Evolutionary conservation across 2,888 invertebrate genomes (phyloP).

Genomic region (Limulus polyphemus): DNA sequence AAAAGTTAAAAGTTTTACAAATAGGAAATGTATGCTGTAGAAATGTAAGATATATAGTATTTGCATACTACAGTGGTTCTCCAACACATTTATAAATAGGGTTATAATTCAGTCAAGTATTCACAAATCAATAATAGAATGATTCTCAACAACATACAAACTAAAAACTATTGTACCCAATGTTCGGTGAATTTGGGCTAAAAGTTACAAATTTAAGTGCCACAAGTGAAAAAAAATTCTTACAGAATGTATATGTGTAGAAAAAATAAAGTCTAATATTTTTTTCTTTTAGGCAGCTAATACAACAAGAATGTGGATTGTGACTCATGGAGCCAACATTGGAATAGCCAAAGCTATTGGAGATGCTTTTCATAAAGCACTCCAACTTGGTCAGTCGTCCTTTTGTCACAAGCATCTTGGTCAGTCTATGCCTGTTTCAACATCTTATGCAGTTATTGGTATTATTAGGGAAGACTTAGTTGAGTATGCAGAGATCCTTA

Average conservation of each 20-base stretch:
- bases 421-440: constrained; percentile 9
- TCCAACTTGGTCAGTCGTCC: constrained; percentile 27
- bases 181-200: constrained; percentile 13
- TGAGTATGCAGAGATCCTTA: constrained; percentile 19
- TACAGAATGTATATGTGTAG: constrained; percentile 6
- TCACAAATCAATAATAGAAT: too few species aligned
- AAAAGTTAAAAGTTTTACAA: too few species aligned
- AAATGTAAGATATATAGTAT: too few species aligned
- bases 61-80: too few species aligned
- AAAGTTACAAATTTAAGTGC: constrained; percentile 7
- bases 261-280: constrained; percentile 9
- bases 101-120: too few species aligned
- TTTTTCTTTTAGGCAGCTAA: constrained; percentile 32
- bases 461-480: constrained; percentile 21
- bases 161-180: too few species aligned
- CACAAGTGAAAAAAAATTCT: constrained; percentile 10
- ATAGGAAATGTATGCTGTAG: too few species aligned
- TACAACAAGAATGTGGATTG: constrained; percentile 35
- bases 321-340: constrained; percentile 34
- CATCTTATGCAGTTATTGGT: constrained; percentile 19
- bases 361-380: constrained; percentile 29
- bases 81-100: too few species aligned
- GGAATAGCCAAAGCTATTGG: constrained; percentile 34
- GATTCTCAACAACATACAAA: too few species aligned
- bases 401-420: constrained; percentile 24